Evolutionary conservation across 2,888 invertebrate species (phyloP), one percentile per base, ranked within the genome.

Genomic region (Ptychoptera albimana): DNA sequence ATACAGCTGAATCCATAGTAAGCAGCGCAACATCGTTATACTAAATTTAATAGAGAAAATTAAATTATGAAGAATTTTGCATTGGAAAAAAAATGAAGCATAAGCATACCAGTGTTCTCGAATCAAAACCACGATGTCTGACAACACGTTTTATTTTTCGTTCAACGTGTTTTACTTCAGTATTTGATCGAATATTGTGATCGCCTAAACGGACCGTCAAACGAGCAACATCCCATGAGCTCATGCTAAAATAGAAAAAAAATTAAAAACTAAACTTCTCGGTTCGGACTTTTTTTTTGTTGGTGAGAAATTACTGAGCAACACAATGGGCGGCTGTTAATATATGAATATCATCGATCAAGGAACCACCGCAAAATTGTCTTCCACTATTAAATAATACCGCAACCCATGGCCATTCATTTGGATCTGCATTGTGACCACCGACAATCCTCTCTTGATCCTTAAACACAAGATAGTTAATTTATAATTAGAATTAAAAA

Each of bases 321-420:
- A 89, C 84, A 60, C 89, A 89, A 66, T 89, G 88, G 2, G 89
- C 88, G 2, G 88, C 87, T 2, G 88, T 82, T 11, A 89, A 66
- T 41, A 89, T 77, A 57, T 88, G 87, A 42, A 60, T 65, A 50
- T 77, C 74, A 55, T 88, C 86, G 49, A 89, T 82, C 38, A 89
- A 68, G 1, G 87, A 86, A 9, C 88, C 89, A 2, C 88, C 89
- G 59, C 89, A 89, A 64, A 89, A 88, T 60, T 89, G 87, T 31
- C 86, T 73, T 12, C 84, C 85, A 7, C 74, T 75, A 59, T 84
- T 86, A 61, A 89, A 85, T 32, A 91, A 67, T 2, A 81, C 87
- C 1, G 79, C 86, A 30, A 83, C 79, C 85, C 85, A 81, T 7
- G 88, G 88, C 79, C 86, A 89, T 61, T 87, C 86, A 54, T 83